A percentile compares a stretch with the other conserved stretches of the same genome.
Evolutionary conservation across 2,113 vertebrate species (phyloP).

Genomic region (Anguilla japonica): DNA sequence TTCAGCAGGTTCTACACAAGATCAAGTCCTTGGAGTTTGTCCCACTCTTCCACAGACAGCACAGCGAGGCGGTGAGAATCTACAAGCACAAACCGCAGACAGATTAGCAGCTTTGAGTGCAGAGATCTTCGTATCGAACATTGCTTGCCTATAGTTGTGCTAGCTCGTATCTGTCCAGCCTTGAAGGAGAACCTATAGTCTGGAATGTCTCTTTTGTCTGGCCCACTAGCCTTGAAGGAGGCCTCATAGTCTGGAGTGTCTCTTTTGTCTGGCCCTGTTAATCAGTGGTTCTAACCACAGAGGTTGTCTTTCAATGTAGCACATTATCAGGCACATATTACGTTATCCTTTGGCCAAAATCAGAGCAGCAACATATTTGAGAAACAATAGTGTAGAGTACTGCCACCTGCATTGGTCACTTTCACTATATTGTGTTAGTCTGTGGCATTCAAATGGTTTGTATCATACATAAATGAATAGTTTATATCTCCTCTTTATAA

Average conservation of each 20-base stretch:
- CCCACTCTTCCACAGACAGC: conserved; percentile 47
- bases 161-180: neutral
- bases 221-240: neutral
- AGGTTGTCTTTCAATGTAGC: no score
- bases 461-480: neutral
- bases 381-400: neutral
- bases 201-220: neutral
- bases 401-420: neutral
- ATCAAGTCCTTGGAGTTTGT: conserved; percentile 58
- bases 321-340: no score
- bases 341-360: neutral
- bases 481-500: neutral
- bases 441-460: neutral
- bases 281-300: neutral
- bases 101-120: neutral
- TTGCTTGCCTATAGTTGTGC: neutral
- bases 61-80: conserved; percentile 56
- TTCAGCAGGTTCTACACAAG: conserved; percentile 61
- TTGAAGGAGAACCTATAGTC: neutral
- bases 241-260: neutral
- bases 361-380: neutral
- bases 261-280: neutral
- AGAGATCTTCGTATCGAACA: neutral
- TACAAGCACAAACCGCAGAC: neutral
- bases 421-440: neutral